A percentile compares a stretch with the other conserved stretches of the same genome.
phyloP scores from a whole-genome alignment of 2,797 vertebrate genomes.

The Squalus acanthias region DNA sequence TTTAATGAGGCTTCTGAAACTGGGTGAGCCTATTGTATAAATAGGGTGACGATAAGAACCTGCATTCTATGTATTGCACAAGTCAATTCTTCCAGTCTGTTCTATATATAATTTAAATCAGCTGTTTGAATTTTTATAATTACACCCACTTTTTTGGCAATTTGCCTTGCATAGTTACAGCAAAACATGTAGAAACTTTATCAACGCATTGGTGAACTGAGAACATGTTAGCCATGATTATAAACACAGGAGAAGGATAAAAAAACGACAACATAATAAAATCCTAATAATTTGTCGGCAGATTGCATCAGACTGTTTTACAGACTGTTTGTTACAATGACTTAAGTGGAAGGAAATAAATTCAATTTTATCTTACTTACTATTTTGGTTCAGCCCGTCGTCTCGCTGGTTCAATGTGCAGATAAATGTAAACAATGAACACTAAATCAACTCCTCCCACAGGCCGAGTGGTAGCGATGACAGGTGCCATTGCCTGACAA shows the following conservation, averaged over 20 bases:
- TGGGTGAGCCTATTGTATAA: background rate
- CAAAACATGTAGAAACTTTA: background rate
- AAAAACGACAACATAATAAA: background rate
- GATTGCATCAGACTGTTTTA: background rate
- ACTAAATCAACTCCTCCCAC: background rate
- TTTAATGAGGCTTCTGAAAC: background rate
- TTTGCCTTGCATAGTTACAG: background rate
- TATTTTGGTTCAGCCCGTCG: background rate
- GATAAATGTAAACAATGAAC: background rate
- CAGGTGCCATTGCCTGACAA: background rate
- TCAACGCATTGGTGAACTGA: background rate
- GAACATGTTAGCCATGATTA: background rate
- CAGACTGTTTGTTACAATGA: background rate
- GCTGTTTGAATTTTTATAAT: background rate
- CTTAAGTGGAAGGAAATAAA: background rate
- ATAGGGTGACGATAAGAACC: background rate
- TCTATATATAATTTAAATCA: background rate
- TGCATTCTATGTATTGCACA: background rate
- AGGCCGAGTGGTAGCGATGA: background rate
- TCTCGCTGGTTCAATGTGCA: background rate
- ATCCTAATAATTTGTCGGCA: background rate
- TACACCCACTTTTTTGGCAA: constrained; percentile 23
- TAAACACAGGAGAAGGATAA: background rate
- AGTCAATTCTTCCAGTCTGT: background rate
- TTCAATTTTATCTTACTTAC: background rate